Percentiles rank a stretch among this genome's conserved stretches.
Evolutionary conservation across 1,140 invertebrate genomes (phyloP).

Genomic region (Mizuhopecten yessoensis): DNA sequence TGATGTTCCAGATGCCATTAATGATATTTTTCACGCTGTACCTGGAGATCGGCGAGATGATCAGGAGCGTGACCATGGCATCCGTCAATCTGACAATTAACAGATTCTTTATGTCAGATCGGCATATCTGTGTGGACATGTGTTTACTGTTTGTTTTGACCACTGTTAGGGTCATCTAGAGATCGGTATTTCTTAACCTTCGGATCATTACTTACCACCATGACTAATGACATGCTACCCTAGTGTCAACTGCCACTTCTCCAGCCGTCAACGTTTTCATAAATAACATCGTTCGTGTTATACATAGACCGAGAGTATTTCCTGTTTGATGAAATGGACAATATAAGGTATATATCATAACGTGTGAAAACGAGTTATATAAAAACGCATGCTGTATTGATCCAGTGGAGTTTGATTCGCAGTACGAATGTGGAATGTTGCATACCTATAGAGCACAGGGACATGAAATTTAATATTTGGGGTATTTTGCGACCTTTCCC

Average conservation of each 20-base stretch:
- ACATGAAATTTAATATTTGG: too few relatives aligned
- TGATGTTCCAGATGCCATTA: background rate
- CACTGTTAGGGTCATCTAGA: background rate
- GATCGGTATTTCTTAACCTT: constrained; percentile 17
- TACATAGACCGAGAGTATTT: too few relatives aligned
- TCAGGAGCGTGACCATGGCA: background rate
- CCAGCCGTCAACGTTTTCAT: background rate
- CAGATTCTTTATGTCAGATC: constrained; percentile 18
- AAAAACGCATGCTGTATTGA: too few relatives aligned
- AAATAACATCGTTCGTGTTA: background rate
- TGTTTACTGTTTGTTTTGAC: background rate
- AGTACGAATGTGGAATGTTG: too few relatives aligned
- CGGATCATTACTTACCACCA: background rate
- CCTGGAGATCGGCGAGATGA: background rate
- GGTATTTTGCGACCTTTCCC: too few relatives aligned
- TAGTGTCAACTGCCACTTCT: background rate
- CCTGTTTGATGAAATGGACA: too few relatives aligned
- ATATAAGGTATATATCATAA: too few relatives aligned
- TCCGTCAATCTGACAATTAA: constrained; percentile 25
- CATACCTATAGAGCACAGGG: too few relatives aligned
- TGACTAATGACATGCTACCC: background rate
- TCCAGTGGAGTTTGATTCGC: too few relatives aligned
- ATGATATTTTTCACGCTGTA: constrained; percentile 21
- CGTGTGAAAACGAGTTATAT: too few relatives aligned
- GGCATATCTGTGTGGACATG: background rate